Base-by-base conservation (phyloP, 2,888 invertebrate species). In the Phengaris arion region DNA sequence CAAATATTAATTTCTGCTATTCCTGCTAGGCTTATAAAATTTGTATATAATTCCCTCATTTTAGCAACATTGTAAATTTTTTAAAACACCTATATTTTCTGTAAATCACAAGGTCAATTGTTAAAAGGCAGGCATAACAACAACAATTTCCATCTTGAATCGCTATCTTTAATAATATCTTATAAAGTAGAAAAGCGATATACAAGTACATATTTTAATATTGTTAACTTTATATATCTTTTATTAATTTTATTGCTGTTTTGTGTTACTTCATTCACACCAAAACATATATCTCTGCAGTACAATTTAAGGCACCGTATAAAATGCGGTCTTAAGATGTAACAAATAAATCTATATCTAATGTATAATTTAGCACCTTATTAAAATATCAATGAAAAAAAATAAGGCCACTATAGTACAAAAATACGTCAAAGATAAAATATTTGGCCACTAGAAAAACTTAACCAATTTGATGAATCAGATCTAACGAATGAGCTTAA, bases 231-330 rank as follows among this genome's bases (percentile, higher is more conserved):
- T 22, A 10, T 59, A 64, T 64, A 64, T 35, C 15, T 64, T 64
- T 64, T 6, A 64, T 12, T 45, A 64, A 15, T 22, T 59, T 10
- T 9, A 59, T 59, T 10, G 22, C 22, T 22, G 6, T 48, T 48
- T 48, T 6, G 48, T 5, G 10, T 22, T 22, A 10, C 1, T 22
- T 22, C 9, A 9, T 15, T 59, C 22, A 59, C 10, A 15, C 9
- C 15, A 22, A 22, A 59, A 8, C 9, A 9, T 57, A 48, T 48
- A 48, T 48, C 48, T 35, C 12, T 64, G 64, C 35, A 45, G 12
- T 83, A 83, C 83, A 85, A 83, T 73, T 77, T 81, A 85, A 85
- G 84, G 86, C 86, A 85, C 86, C 81, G 79, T 77, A 79, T 72
- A 77, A 84, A 85, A 85, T 85, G 84, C 84, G 82, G 74, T 77